phyloP scores from a whole-genome alignment of 2,113 vertebrate genomes.

The Lathamus discolor region DNA sequence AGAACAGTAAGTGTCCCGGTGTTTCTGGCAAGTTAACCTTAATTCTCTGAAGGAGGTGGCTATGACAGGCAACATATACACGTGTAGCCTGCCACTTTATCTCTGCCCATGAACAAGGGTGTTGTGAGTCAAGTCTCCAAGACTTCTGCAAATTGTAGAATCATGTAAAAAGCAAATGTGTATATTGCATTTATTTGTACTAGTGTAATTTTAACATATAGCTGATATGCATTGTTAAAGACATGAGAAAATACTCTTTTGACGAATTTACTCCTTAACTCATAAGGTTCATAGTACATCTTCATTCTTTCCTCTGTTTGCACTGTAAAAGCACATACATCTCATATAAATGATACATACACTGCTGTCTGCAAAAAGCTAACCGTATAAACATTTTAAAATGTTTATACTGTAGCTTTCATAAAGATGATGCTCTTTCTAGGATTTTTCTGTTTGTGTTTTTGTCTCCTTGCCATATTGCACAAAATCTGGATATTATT shows the following conservation, averaged over 20 bases:
- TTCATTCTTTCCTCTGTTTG: not conserved
- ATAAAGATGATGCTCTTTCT: slow-evolving; percentile 33
- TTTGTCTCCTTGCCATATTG: slow-evolving; percentile 11
- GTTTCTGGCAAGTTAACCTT: not conserved
- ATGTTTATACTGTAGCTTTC: not conserved
- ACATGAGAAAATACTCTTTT: not conserved
- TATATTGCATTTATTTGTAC: not conserved
- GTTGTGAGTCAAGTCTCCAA: not conserved
- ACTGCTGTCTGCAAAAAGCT: not conserved
- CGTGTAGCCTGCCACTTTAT: not conserved
- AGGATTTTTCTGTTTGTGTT: not conserved
- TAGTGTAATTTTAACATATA: not conserved
- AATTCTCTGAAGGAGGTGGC: not conserved
- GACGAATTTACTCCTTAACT: not conserved
- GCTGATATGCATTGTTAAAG: not conserved
- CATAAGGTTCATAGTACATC: not conserved
- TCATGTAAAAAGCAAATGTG: not conserved
- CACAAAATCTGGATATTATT: slow-evolving; percentile 42
- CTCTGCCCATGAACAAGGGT: not conserved
- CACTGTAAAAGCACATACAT: not conserved
- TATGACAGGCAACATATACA: not conserved
- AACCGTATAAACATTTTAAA: not conserved
- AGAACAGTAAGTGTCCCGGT: not conserved
- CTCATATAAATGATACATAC: not conserved
- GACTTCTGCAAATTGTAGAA: not conserved